Evolutionary conservation across 2,888 invertebrate species (phyloP).

Genomic region (Scaptodrosophila latifasciaeformis): DNA sequence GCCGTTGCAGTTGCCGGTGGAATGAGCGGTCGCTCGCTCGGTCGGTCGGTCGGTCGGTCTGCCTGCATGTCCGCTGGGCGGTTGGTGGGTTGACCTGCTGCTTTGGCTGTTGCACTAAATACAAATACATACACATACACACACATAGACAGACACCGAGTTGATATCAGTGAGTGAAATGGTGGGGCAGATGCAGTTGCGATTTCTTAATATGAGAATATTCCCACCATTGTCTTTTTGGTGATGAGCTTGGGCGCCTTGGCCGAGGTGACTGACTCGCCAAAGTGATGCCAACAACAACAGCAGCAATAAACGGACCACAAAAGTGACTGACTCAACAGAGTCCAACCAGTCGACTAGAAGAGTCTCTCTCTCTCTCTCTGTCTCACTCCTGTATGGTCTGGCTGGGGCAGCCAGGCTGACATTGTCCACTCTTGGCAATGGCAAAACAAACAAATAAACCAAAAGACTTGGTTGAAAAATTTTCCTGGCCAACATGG

Average conservation of each 20-base stretch:
- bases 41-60: too few species aligned
- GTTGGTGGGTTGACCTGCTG: constrained; percentile 55
- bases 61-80: constrained; percentile 22
- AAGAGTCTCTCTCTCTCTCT: too few species aligned
- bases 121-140: constrained; percentile 42
- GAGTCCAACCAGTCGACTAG: too few species aligned
- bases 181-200: constrained; percentile 67
- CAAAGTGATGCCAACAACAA: constrained; percentile 41
- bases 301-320: constrained; percentile 24
- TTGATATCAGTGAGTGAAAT: not conserved
- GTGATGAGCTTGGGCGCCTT: constrained; percentile 26
- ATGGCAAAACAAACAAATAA: constrained; percentile 1
- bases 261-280: constrained; percentile 39
- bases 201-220: constrained; percentile 75
- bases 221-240: constrained; percentile 75
- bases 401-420: too few species aligned
- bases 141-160: constrained; percentile 26
- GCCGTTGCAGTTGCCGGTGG: constrained; percentile 31
- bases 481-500: too few species aligned
- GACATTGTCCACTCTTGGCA: constrained; percentile 36
- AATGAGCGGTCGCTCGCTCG: not conserved
- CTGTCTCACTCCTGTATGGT: too few species aligned
- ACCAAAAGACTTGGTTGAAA: not conserved
- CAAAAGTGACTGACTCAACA: constrained; percentile 2
- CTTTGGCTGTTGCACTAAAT: constrained; percentile 54